Base-by-base conservation (phyloP, 2,797 vertebrate genomes). In the Poecilia wingei region DNA sequence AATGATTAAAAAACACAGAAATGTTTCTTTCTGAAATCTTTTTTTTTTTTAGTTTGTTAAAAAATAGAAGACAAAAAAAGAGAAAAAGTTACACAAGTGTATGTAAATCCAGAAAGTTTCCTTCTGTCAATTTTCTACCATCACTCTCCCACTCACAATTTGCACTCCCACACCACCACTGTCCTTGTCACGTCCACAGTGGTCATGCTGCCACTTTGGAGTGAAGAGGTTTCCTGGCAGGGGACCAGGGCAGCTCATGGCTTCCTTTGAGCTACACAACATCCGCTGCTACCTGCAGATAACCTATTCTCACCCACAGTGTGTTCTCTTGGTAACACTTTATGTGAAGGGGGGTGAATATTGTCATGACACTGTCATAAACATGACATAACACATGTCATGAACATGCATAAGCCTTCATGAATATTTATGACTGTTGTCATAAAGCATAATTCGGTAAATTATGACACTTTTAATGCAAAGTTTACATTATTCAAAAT, bases 201-300 rank as follows among this genome's bases (percentile, higher is more conserved):
- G 77, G 86, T 87, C 36, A 20, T n/a, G 6, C 81, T 78, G 89
- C 81, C 87, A 84, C 76, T 78, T 74, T 61, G 4, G 39, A 80
- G 90, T 89, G 90, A 84, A 91, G 87, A 91, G 93, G 91, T 93
- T 91, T 16, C 57, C 85, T 91, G 92, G 91, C 92, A 86, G 84
- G 82, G 80, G 89, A 93, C 86, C 89, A 88, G 89, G 84, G 80
- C 84, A 76, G 85, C 92, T 84, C 86, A 86, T 82, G 61, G 82
- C 76, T 86, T 79, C n/a, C 86, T 92, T 93, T 93, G 91, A 93
- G 92, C 88, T 78, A 3, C 61, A 64, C 74, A 9, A 12, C 68
- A 2, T 81, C 84, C 77, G 69, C 86, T 85, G 90, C 89, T 91
- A 89, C 90, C 90, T 93, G 84, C 86, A 89, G 84, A 91, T 87